Percentiles rank a stretch among this genome's conserved stretches.
Conservation (phyloP, 2,888 invertebrate species). For the Erpobdella octoculata region DNA sequence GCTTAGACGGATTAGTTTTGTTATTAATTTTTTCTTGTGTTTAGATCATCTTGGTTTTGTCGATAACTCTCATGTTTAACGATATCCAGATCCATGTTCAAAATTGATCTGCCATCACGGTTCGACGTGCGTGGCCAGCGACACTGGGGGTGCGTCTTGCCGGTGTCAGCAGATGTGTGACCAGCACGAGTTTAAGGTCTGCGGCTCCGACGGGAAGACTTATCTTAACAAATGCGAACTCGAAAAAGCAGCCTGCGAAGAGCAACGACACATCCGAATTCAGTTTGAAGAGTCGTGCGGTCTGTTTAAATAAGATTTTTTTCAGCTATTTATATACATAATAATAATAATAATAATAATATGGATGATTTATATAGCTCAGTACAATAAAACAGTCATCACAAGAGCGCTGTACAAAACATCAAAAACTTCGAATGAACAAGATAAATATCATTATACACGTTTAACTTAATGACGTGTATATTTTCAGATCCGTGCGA, state of each 20-base stretch:
- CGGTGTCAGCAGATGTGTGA: no score
- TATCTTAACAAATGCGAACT: constrained; percentile 5
- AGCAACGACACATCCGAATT: background rate
- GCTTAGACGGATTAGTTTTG: no score
- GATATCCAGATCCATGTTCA: constrained; percentile 2
- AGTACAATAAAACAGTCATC: no score
- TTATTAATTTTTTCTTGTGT: background rate
- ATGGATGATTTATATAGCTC: no score
- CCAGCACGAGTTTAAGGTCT: no score
- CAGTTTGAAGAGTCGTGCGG: constrained; percentile 9
- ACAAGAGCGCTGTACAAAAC: no score
- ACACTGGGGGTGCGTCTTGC: background rate
- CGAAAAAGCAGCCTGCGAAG: background rate
- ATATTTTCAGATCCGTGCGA: constrained; percentile 18
- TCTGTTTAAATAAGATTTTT: background rate
- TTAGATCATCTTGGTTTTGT: background rate
- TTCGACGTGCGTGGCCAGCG: background rate
- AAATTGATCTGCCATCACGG: constrained; percentile 7
- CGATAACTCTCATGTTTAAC: background rate
- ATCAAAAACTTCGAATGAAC: no score
- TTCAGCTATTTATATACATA: background rate
- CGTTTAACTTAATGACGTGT: background rate
- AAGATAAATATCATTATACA: background rate
- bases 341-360: background rate
- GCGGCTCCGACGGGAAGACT: background rate